phyloP scores from a whole-genome alignment of 2,113 vertebrate genomes.

The Archilochus colubris region DNA sequence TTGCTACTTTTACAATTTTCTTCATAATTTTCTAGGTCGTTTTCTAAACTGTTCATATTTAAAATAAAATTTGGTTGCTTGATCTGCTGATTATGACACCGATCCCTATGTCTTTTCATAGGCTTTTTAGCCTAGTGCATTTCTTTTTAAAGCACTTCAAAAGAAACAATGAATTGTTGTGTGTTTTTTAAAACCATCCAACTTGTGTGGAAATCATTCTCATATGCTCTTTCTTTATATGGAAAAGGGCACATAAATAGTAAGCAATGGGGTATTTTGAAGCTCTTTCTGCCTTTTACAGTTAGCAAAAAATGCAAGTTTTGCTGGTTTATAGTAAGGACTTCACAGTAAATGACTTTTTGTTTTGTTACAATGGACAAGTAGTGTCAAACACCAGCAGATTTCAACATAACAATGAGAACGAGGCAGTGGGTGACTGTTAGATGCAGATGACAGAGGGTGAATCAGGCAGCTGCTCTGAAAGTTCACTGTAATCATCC shows the following conservation, averaged over 20 bases:
- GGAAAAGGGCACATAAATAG: conserved; percentile 28
- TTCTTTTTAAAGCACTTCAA: not conserved
- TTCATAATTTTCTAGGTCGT: not conserved
- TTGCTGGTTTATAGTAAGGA: not conserved
- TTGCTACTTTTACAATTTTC: not conserved
- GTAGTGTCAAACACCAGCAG: not conserved
- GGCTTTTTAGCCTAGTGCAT: not conserved
- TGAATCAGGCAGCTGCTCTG: conserved; percentile 53
- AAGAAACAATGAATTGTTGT: not conserved
- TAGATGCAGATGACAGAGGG: not conserved
- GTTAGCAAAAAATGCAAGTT: conserved; percentile 12
- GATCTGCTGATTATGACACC: not conserved
- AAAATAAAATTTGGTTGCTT: not conserved
- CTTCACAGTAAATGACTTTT: conserved; percentile 27
- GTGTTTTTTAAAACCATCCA: not conserved
- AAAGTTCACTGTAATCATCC: conserved; percentile 64
- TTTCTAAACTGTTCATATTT: not conserved
- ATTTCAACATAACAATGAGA: conserved; percentile 2
- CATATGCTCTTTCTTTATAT: not conserved
- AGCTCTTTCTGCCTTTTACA: not conserved
- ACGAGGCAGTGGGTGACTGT: not conserved
- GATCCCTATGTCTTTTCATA: not conserved
- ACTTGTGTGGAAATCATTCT: not conserved
- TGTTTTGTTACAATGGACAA: conserved; percentile 50
- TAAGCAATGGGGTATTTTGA: not conserved